Conservation (phyloP, 2,113 vertebrate genomes). For the Cyprinus carpio region DNA sequence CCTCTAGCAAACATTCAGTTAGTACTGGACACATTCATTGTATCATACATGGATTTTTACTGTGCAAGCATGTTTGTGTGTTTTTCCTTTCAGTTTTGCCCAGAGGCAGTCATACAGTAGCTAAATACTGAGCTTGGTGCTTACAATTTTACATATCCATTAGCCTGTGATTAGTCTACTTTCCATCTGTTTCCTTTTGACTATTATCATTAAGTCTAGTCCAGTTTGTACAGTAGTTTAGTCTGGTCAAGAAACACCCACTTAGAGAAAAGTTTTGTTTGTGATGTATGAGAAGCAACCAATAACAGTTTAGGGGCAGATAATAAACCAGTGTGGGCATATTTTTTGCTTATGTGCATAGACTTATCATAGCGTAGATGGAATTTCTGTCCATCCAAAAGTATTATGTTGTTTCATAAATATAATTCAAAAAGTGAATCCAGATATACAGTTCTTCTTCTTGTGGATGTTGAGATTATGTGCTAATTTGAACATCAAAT, state of each 20-base stretch:
- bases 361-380: no score
- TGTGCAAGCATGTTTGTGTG: not conserved
- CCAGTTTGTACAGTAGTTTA: not conserved
- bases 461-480: not conserved
- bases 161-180: not conserved
- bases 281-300: not conserved
- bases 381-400: not conserved
- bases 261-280: not conserved
- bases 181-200: not conserved
- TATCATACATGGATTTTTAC: not conserved
- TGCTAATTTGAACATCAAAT: not conserved
- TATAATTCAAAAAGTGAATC: not conserved
- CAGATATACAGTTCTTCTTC: not conserved
- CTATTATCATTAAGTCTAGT: not conserved
- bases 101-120: not conserved
- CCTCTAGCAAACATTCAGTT: slow-evolving; percentile 15
- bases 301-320: not conserved
- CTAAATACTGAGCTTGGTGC: not conserved
- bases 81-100: slow-evolving; percentile 1
- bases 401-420: not conserved
- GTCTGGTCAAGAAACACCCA: not conserved
- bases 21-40: not conserved
- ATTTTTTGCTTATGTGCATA: no score
- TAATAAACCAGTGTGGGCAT: not conserved
- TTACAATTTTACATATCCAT: not conserved